phyloP scores from a whole-genome alignment of 2,113 vertebrate species.

The Myotis brandtii region DNA sequence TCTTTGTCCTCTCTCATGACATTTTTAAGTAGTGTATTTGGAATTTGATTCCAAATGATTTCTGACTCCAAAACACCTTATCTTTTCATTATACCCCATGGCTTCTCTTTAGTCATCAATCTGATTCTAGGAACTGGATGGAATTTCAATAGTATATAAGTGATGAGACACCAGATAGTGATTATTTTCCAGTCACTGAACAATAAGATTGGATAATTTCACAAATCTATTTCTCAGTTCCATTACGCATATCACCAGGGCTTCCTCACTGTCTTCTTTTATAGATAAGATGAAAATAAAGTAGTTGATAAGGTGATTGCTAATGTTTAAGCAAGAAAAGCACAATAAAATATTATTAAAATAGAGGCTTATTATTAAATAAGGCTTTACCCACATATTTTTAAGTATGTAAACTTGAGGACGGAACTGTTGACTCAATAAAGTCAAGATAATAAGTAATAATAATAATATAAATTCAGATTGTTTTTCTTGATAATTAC shows the following conservation, averaged over 20 bases:
- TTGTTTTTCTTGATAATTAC: neutral
- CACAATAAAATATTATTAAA: neutral
- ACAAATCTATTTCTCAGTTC: neutral
- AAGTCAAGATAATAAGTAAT: neutral
- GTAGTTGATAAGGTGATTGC: neutral
- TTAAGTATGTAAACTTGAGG: neutral
- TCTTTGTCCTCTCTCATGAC: neutral
- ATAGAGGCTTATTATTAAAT: neutral
- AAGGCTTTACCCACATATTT: neutral
- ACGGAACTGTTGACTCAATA: neutral
- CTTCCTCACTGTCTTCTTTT: neutral
- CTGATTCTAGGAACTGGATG: slow-evolving; percentile 1
- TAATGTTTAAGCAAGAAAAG: slow-evolving; percentile 14
- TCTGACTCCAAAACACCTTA: neutral
- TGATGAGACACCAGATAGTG: neutral
- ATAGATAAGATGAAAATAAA: neutral
- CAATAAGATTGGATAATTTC: slow-evolving; percentile 47
- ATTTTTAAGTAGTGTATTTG: neutral
- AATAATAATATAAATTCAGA: neutral
- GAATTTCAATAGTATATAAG: neutral
- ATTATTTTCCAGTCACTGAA: neutral
- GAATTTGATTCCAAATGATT: slow-evolving; percentile 32
- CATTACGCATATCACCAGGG: neutral
- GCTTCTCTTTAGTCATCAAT: neutral
- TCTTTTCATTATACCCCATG: neutral